Base-by-base conservation (phyloP, 2,797 vertebrate genomes). In the Chromobotia macracanthus region DNA sequence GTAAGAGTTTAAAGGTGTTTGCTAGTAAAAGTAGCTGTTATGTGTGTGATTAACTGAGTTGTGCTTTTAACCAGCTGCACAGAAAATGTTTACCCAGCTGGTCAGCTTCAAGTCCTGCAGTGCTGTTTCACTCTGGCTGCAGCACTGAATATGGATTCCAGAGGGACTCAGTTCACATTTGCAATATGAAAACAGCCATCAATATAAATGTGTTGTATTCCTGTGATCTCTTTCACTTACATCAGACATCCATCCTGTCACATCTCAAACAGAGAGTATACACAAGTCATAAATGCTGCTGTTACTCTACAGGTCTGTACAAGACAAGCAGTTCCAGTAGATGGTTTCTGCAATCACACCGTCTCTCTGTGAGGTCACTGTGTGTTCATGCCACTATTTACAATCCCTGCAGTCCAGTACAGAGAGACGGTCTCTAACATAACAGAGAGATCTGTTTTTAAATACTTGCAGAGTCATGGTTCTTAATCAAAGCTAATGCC, bases 401-500 rank as follows among this genome's bases (percentile, higher is more conserved):
- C 44, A 38, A 48, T 6, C 19, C 50, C 31, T 19, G 35, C 23
- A 44, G 64, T 68, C 15, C 38, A 15, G 21, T 31, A 21, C 12
- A 55, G 53, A 48, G 16, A 21, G 60, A 74, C 15, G 23, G 8
- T 28, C 60, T 63, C 25, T 8, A n/a, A 31, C 18, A 18, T 8
- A 61, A 53, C 5, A 8, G 6, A 13, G 16, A 61, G 35, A 35
- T 18, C 7, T 31, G 18, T 48, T n/a, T n/a, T n/a, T 31, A 31
- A 31, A 31, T 31, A 31, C 3, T 31, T 35, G 5, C 2, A 16
- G 23, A 55, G 53, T 58, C 23, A 53, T 9, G 48, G 16, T n/a
- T 67, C 66, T 68, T 38, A 56, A 77, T 77, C 44, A 77, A 11
- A 69, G n/a, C 23, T 60, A 58, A 69, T n/a, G n/a, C 65, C 64